These are phyloP conservation scores for Taeniopygia guttata DNA, from an alignment of 2,797 vertebrate genomes.

Conservation along the genomic window DNA sequence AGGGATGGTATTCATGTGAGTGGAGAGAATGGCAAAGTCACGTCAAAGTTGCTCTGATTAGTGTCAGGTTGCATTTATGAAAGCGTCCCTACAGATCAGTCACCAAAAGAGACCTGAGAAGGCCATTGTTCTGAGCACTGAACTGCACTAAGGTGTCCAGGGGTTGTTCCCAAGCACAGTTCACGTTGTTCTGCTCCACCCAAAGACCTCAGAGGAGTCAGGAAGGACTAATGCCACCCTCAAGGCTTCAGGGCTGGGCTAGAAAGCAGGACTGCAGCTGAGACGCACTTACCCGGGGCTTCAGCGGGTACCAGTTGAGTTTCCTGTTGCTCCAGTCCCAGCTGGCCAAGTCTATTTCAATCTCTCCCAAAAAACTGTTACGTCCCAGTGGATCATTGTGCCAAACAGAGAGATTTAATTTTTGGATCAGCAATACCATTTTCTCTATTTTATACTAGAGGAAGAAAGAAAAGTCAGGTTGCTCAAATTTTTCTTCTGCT, in stretches of 20 bases:
- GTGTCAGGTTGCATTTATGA: not conserved
- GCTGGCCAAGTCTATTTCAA: constrained; percentile 73
- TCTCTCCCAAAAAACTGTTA: constrained; percentile 76
- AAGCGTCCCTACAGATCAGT: not conserved
- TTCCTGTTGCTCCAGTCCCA: constrained; percentile 77
- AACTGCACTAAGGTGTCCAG: not conserved
- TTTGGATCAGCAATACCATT: constrained; percentile 75
- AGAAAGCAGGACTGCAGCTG: not conserved
- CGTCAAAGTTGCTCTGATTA: not conserved
- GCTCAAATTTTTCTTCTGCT: not conserved
- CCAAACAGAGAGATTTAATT: constrained; percentile 76
- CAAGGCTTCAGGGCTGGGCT: not conserved
- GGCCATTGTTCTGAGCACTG: not conserved
- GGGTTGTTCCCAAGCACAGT: not conserved
- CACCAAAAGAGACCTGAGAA: not conserved
- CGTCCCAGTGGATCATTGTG: constrained; percentile 76
- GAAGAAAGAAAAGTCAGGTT: not conserved
- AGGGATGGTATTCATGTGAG: not conserved
- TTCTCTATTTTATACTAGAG: constrained; percentile 77
- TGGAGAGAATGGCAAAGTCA: not conserved
- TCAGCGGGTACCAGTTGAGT: constrained; percentile 72
- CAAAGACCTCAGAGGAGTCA: not conserved
- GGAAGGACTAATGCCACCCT: not conserved
- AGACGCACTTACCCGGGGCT: constrained; percentile 65
- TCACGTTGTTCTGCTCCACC: not conserved